Evolutionary conservation across 2,888 invertebrate genomes (phyloP).

Genomic region (Nomada ferruginata): DNA sequence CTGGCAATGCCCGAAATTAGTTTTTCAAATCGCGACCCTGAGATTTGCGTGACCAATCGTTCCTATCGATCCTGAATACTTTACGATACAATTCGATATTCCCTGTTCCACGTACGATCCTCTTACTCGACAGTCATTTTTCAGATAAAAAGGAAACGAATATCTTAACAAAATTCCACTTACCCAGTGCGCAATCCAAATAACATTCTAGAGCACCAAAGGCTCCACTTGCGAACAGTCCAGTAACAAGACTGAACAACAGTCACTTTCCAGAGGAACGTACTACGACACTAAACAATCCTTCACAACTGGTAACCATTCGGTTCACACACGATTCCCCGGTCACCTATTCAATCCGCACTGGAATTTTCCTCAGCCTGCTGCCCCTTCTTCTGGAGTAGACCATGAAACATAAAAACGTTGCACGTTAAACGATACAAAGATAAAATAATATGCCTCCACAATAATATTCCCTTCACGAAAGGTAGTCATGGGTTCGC

Average conservation of each 20-base stretch:
- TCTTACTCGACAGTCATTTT: neutral
- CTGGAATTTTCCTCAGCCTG: neutral
- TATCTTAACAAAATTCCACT: constrained; percentile 39
- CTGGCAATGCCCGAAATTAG: constrained; percentile 53
- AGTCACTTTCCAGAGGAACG: constrained; percentile 34
- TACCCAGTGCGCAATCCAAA: constrained; percentile 59
- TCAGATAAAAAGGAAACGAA: neutral
- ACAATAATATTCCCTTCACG: neutral
- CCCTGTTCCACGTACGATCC: neutral
- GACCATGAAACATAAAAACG: constrained; percentile 19
- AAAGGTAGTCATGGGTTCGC: neutral
- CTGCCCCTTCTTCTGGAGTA: constrained; percentile 6
- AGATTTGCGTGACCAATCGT: constrained; percentile 15
- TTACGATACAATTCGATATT: neutral
- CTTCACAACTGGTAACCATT: neutral
- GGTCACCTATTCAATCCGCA: constrained; percentile 4
- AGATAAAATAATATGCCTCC: neutral
- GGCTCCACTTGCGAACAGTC: neutral
- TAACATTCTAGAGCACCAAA: constrained; percentile 62
- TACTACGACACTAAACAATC: constrained; percentile 35
- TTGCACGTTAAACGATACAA: neutral
- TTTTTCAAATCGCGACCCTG: constrained; percentile 53
- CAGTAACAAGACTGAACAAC: neutral
- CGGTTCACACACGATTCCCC: constrained; percentile 6
- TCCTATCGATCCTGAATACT: constrained; percentile 27